A percentile compares a stretch with the other conserved stretches of the same genome.
Conservation (phyloP, 2,888 invertebrate species). For the Drosophila colorata region DNA sequence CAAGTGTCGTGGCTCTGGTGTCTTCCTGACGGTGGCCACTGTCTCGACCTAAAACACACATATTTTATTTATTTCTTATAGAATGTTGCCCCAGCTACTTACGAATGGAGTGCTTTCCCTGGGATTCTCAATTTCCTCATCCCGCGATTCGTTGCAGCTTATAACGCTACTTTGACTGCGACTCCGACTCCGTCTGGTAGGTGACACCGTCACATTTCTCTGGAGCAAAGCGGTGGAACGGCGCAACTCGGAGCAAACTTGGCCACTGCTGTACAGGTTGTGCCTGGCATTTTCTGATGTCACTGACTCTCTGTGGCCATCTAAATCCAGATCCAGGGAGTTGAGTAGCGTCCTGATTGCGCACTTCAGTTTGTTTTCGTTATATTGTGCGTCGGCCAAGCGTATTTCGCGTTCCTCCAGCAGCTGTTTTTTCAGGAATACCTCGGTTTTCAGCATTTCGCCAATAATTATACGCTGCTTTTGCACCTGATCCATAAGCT, state of each 20-base stretch:
- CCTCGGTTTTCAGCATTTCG: constrained; percentile 11
- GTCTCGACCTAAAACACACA: constrained; percentile 1
- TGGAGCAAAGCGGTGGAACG: constrained; percentile 25
- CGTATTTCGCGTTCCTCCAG: constrained; percentile 40
- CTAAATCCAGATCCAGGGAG: constrained; percentile 18
- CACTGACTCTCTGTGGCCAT: neutral
- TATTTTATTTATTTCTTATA: neutral
- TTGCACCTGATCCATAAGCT: constrained; percentile 40
- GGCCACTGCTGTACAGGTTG: neutral
- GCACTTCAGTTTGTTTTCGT: constrained; percentile 36
- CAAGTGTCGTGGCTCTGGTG: constrained; percentile 42
- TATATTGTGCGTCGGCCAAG: constrained; percentile 21
- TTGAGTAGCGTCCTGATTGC: constrained; percentile 29
- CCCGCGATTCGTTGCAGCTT: neutral
- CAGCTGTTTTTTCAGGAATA: constrained; percentile 28
- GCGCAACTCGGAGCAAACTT: constrained; percentile 28
- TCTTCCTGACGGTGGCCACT: neutral
- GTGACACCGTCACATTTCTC: constrained; percentile 12
- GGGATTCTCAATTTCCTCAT: neutral
- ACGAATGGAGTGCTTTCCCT: constrained; percentile 3
- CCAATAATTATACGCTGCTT: constrained; percentile 29
- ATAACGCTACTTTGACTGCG: neutral
- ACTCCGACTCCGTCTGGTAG: constrained; percentile 10
- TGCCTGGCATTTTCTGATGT: neutral
- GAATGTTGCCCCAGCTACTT: neutral